Percentiles rank a stretch among this genome's conserved stretches.
These are phyloP conservation scores for Parochlus steinenii DNA, from an alignment of 2,888 invertebrate species.

Conservation along the genomic window DNA sequence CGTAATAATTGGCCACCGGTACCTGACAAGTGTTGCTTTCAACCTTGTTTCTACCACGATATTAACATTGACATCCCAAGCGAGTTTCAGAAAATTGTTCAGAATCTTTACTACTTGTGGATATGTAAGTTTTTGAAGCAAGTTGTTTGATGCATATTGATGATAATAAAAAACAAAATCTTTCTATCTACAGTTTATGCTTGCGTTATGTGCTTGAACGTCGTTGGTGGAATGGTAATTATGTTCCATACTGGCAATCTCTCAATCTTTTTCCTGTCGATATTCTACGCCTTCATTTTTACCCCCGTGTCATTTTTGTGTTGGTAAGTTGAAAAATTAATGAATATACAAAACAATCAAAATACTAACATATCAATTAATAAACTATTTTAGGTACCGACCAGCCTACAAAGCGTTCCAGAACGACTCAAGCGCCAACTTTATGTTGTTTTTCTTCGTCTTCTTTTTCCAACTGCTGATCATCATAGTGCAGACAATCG, in stretches of 20 bases:
- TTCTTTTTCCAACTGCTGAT: conserved; percentile 92
- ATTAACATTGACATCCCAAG: conserved; percentile 96
- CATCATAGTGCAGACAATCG: conserved; percentile 74
- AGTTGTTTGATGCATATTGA: not conserved
- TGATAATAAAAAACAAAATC: not conserved
- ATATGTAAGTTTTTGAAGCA: conserved; percentile 57
- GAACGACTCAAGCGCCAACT: conserved; percentile 97
- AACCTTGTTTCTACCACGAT: conserved; percentile 99
- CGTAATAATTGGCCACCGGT: conserved; percentile 98
- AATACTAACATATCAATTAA: not conserved
- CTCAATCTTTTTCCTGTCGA: conserved; percentile 68
- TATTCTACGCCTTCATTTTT: conserved; percentile 78
- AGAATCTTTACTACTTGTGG: conserved; percentile 91
- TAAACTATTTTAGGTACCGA: conserved; percentile 43
- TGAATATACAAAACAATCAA: not conserved
- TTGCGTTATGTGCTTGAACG: conserved; percentile 66
- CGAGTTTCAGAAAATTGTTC: conserved; percentile 93
- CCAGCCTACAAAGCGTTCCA: conserved; percentile 99
- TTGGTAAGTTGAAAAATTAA: conserved; percentile 45
- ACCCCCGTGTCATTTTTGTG: conserved; percentile 96
- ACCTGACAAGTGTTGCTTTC: conserved; percentile 79
- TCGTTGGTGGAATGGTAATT: conserved; percentile 68
- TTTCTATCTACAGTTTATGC: conserved; percentile 61
- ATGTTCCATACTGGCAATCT: conserved; percentile 44
- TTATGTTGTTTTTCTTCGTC: conserved; percentile 99